Evolutionary conservation across 2,113 vertebrate species (phyloP).

Genomic region (Globicephala melas): DNA sequence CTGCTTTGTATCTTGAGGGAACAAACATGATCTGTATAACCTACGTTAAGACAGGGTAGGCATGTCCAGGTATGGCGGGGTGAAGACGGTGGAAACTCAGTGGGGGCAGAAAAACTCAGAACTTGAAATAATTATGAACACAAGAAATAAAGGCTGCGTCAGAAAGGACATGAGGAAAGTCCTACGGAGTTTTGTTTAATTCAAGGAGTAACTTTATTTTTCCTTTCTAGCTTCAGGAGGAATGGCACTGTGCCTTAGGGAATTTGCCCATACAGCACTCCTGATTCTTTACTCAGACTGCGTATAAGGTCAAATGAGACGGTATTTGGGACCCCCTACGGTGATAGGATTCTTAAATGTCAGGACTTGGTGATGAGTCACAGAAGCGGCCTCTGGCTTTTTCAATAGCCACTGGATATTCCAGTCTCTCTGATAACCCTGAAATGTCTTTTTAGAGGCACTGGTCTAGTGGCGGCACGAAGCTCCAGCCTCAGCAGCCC

Average conservation of each 20-base stretch:
- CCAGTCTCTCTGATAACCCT: background rate
- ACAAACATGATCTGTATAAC: background rate
- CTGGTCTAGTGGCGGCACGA: background rate
- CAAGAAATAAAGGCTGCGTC: background rate
- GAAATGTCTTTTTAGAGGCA: background rate
- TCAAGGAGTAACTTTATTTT: background rate
- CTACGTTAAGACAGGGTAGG: background rate
- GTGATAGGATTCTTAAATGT: background rate
- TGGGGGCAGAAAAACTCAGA: background rate
- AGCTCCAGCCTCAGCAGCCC: background rate
- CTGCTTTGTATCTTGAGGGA: background rate
- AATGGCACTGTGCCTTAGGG: background rate
- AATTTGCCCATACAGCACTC: background rate
- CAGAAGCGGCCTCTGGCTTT: background rate
- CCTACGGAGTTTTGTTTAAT: background rate
- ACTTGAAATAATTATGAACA: background rate
- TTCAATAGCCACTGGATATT: background rate
- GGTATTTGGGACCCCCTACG: background rate
- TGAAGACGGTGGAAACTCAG: background rate
- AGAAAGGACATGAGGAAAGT: background rate
- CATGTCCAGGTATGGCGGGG: background rate
- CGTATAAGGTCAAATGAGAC: background rate
- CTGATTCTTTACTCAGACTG: background rate
- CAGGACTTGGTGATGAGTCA: background rate
- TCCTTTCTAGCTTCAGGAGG: background rate